phyloP scores from a whole-genome alignment of 2,888 invertebrate genomes.

The Alsophila aescularia region DNA sequence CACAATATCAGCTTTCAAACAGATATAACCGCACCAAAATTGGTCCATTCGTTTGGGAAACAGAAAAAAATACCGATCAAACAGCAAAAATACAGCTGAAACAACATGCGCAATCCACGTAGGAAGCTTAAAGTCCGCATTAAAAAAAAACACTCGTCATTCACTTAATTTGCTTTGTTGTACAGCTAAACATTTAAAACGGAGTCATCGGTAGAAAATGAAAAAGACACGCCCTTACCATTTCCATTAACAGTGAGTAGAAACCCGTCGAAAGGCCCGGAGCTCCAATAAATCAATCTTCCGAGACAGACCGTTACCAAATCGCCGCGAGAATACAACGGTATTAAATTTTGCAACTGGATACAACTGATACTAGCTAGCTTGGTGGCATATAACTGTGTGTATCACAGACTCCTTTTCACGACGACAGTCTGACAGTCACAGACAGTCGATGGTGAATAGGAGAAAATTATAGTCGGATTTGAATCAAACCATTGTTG shows the following conservation, averaged over 20 bases:
- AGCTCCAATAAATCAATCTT: slow-evolving; percentile 70
- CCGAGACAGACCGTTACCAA: slow-evolving; percentile 51
- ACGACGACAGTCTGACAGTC: too few species aligned
- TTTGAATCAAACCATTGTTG: too few species aligned
- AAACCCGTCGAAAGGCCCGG: slow-evolving; percentile 59
- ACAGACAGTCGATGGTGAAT: too few species aligned
- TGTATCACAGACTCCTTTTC: too few species aligned
- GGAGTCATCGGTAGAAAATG: slow-evolving; percentile 66
- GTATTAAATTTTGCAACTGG: slow-evolving; percentile 45
- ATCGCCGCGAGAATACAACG: slow-evolving; percentile 46
- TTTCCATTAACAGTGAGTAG: slow-evolving; percentile 68
- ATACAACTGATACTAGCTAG: slow-evolving; percentile 1
- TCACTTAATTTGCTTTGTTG: slow-evolving; percentile 35
- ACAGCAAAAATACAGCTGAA: too few species aligned
- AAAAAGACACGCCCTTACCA: slow-evolving; percentile 66
- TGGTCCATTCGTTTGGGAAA: too few species aligned
- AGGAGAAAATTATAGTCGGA: too few species aligned
- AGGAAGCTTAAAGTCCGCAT: too few species aligned
- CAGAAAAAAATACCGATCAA: too few species aligned
- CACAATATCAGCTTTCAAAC: too few species aligned
- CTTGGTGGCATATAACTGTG: not conserved
- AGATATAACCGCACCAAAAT: too few species aligned
- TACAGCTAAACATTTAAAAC: slow-evolving; percentile 35
- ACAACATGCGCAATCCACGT: too few species aligned
- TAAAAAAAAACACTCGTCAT: slow-evolving; percentile 24